These are phyloP conservation scores for Parelbella ahira DNA, from an alignment of 2,888 invertebrate species.

Conservation along the genomic window DNA sequence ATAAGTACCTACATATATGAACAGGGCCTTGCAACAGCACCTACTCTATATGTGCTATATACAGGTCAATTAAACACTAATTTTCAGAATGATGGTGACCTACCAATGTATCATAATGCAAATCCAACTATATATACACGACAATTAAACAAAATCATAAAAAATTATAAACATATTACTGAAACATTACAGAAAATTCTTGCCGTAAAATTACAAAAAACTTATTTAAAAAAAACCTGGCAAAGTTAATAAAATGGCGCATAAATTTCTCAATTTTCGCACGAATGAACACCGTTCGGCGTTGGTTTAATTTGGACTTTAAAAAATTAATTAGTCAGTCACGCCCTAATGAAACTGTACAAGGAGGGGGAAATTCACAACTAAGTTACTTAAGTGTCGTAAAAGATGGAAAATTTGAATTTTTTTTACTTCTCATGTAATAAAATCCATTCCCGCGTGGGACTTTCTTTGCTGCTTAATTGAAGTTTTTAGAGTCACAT, in stretches of 20 bases:
- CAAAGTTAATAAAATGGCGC: slow-evolving; percentile 58
- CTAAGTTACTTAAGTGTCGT: slow-evolving; percentile 41
- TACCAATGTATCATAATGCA: too few relatives aligned
- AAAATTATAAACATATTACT: too few relatives aligned
- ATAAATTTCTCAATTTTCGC: slow-evolving; percentile 68
- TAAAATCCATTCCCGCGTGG: slow-evolving; percentile 38
- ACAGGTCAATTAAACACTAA: too few relatives aligned
- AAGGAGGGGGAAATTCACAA: slow-evolving; percentile 39
- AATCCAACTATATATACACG: too few relatives aligned
- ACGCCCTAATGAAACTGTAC: slow-evolving; percentile 50
- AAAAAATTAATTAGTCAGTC: slow-evolving; percentile 71
- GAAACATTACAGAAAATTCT: too few relatives aligned
- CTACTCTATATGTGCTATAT: too few relatives aligned
- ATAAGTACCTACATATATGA: too few relatives aligned
- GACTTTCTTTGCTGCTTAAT: slow-evolving; percentile 32
- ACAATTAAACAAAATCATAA: too few relatives aligned
- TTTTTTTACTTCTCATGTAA: slow-evolving; percentile 38
- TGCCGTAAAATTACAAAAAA: slow-evolving; percentile 42
- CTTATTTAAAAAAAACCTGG: slow-evolving; percentile 49
- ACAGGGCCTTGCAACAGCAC: too few relatives aligned
- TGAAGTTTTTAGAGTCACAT: slow-evolving; percentile 32
- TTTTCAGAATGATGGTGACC: too few relatives aligned
- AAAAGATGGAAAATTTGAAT: slow-evolving; percentile 39
- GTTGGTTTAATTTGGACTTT: slow-evolving; percentile 49
- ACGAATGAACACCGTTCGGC: slow-evolving; percentile 52